Base-by-base conservation (phyloP, 2,797 vertebrate species). In the Muraenolepis orangiensis region DNA sequence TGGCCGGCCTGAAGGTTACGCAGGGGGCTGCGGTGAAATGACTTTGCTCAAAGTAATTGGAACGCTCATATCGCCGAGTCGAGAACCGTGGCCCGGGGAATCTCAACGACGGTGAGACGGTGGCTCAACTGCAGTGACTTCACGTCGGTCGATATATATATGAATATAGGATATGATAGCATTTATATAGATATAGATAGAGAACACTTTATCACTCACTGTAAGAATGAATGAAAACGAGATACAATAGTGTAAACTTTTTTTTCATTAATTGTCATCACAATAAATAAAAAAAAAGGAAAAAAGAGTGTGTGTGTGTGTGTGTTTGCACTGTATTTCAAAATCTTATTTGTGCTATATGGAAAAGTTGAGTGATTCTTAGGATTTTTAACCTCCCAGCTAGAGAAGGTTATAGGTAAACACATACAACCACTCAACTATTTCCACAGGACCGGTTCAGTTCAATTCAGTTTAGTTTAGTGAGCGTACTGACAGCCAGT, bases 21-120 rank as follows among this genome's bases (percentile, higher is more conserved):
- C 29, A 26, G 51, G 16, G 68, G 57, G 69, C n/a, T 30, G 23
- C 4, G n/a, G 70, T 40, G n/a, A 38, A 40, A 64, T 73, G 68
- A 69, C 75, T 80, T 72, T 51, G 38, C 84, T 72, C n/a, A 28
- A 71, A 84, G 80, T 76, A 0, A 28, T 72, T 8, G 30, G 18
- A n/a, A 34, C 20, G 20, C 16, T 69, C 68, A 69, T 12, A 69
- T 14, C 18, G 28, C 29, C n/a, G n/a, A 14, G 6, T 30, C 30
- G 2, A 30, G 66, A 28, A 2, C 20, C 4, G 28, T n/a, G n/a
- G n/a, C n/a, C 28, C 14, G 30, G 29, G 20, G 30, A 32, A 34
- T 66, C 6, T 10, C 23, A 57, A 57, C 51, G 3, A 34, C 51
- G 20, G n/a, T n/a, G n/a, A n/a, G 3, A 7, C 6, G 20, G 46